phyloP scores from a whole-genome alignment of 1,140 invertebrate genomes.

The Physella acuta region DNA sequence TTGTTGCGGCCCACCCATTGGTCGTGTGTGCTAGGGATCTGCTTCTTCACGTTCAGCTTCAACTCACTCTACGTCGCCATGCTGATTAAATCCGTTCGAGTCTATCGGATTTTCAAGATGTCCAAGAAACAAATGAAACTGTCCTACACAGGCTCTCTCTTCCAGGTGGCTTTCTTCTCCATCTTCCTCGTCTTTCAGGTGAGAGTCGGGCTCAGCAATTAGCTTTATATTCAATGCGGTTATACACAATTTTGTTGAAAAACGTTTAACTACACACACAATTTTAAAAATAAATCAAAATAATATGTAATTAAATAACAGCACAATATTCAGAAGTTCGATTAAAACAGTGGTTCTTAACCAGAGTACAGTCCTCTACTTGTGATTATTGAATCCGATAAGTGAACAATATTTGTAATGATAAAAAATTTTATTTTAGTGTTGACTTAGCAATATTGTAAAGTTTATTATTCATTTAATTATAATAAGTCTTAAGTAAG shows the following conservation, averaged over 20 bases:
- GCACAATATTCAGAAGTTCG: too few species aligned
- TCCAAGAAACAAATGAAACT: slow-evolving; percentile 57
- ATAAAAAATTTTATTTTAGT: too few species aligned
- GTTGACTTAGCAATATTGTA: too few species aligned
- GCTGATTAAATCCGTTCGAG: slow-evolving; percentile 87
- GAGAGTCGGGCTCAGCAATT: slow-evolving; percentile 1
- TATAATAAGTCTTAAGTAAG: too few species aligned
- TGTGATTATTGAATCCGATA: too few species aligned
- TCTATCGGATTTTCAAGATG: slow-evolving; percentile 86
- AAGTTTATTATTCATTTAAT: too few species aligned
- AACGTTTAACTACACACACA: too few species aligned
- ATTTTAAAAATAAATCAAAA: not conserved
- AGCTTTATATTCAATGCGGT: not conserved
- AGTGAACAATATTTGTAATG: too few species aligned
- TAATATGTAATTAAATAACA: not conserved
- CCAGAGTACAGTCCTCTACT: too few species aligned
- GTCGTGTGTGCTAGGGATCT: slow-evolving; percentile 60
- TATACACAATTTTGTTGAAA: not conserved
- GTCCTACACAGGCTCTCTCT: slow-evolving; percentile 29
- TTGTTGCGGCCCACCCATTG: slow-evolving; percentile 67
- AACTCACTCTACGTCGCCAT: slow-evolving; percentile 88
- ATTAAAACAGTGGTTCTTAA: too few species aligned
- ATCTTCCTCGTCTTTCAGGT: slow-evolving; percentile 39
- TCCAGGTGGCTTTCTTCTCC: slow-evolving; percentile 35
- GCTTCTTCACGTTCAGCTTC: slow-evolving; percentile 83